Base-by-base conservation (phyloP, 92 coral and sea anemone species). In the Muricea muricata region DNA sequence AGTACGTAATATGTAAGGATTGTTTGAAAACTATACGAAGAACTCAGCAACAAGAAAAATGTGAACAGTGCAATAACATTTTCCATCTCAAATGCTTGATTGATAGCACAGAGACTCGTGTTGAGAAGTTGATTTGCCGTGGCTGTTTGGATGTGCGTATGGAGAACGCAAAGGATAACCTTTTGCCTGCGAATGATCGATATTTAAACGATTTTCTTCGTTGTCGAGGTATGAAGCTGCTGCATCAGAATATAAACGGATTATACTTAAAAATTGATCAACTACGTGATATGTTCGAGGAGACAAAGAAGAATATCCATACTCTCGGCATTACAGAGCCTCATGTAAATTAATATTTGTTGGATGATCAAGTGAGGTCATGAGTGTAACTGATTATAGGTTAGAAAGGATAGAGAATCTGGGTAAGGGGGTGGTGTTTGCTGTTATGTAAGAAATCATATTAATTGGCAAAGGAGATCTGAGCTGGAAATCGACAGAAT, bases 341-440 rank as follows among this genome's bases (percentile, higher is more conserved):
- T 31, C 47, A 68, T 14, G 48, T 25, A 68, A 68, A 68, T 32
- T 14, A 68, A 68, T 0, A 68, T 68, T 32, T 68, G 75, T 31
- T 31, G 40, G 75, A 68, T 7, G 46, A 68, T 40, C 45, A 68
- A 54, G 15, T 15, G 42, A 37, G 42, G n/a, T n/a, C n/a, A n/a
- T 21, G 30, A 21, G 25, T 21, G 1, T 57, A 1, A 57, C 25
- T 20, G 25, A 3, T 5, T 30, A 35, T 24, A 37, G 45, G 77
- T 70, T 35, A 37, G 77, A 37, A 29, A 66, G 73, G 42, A 66
- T 45, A 32, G 73, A 66, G 73, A 66, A 66, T 66, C 42, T 66
- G 42, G 73, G 46, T 45, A 29, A 2, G 42, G 42, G 17, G 9
- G 54, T 70, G 54, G 77, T 70, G 32, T 70, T 70, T 70, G 54